A percentile compares a stretch with the other conserved stretches of the same genome.
phyloP scores from a whole-genome alignment of 2,888 invertebrate genomes.

The Smittia sp. region DNA sequence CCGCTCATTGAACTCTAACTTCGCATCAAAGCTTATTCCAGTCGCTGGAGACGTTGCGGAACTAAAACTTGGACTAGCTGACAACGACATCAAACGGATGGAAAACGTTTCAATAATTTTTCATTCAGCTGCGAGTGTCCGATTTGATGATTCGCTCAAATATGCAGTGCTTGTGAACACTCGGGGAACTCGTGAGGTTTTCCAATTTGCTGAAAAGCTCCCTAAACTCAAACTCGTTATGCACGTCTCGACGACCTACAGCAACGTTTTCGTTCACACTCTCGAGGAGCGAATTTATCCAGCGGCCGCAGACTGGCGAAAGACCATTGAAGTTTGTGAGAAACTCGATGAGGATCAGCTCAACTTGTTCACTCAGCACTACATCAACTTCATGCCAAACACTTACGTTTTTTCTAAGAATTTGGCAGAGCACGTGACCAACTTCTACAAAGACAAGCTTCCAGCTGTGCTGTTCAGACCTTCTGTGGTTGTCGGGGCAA shows the following conservation, averaged over 20 bases:
- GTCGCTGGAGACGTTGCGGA: constrained; percentile 64
- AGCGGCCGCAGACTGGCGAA: constrained; percentile 65
- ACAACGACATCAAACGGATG: constrained; percentile 59
- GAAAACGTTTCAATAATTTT: constrained; percentile 55
- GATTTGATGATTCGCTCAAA: constrained; percentile 76
- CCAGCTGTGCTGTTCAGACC: constrained; percentile 81
- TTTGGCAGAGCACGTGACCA: constrained; percentile 76
- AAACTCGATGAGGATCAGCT: constrained; percentile 58
- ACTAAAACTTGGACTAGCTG: constrained; percentile 59
- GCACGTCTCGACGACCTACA: constrained; percentile 86
- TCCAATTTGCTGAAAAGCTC: constrained; percentile 60
- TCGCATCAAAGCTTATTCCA: constrained; percentile 62
- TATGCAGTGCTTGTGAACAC: constrained; percentile 64
- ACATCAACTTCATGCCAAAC: constrained; percentile 70
- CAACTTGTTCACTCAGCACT: constrained; percentile 61
- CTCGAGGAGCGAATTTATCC: constrained; percentile 73
- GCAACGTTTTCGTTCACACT: constrained; percentile 70
- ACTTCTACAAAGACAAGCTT: constrained; percentile 63
- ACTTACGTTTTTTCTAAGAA: constrained; percentile 91
- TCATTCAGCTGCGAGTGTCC: constrained; percentile 58
- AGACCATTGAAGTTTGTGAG: constrained; percentile 65
- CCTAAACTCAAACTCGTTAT: constrained; percentile 60
- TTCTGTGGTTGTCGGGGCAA: constrained; percentile 72
- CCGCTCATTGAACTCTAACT: constrained; percentile 57
- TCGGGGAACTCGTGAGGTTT: constrained; percentile 63